phyloP scores from a whole-genome alignment of 2,113 vertebrate genomes.

The Apeltes quadracus region DNA sequence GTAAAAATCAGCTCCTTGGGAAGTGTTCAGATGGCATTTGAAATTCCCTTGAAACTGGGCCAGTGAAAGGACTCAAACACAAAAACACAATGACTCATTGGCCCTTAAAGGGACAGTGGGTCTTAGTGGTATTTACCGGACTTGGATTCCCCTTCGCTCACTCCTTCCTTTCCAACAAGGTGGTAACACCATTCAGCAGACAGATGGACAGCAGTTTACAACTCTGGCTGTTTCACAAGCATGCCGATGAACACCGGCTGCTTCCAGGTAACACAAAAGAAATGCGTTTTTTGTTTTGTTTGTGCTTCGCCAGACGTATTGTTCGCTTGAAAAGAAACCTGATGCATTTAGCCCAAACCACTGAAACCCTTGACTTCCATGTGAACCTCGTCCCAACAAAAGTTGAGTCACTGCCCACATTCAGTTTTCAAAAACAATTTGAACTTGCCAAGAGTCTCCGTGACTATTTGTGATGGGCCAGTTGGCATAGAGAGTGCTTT shows the following conservation, averaged over 20 bases:
- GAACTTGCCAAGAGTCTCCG: slow-evolving; percentile 5
- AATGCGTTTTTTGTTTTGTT: too few species aligned
- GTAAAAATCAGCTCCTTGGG: slow-evolving; percentile 2
- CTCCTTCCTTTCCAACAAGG: too few species aligned
- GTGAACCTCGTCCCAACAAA: slow-evolving; percentile 7
- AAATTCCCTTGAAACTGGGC: slow-evolving; percentile 25
- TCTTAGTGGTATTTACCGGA: neutral
- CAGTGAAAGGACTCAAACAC: slow-evolving; percentile 10
- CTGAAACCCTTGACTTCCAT: neutral
- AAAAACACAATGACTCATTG: slow-evolving; percentile 9
- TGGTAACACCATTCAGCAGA: too few species aligned
- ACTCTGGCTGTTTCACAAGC: too few species aligned
- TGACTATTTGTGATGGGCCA: slow-evolving; percentile 8
- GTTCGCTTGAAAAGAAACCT: neutral
- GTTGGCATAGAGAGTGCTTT: slow-evolving; percentile 5
- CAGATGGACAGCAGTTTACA: too few species aligned
- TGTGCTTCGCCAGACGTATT: too few species aligned
- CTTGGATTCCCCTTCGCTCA: neutral
- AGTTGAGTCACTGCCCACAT: slow-evolving; percentile 20
- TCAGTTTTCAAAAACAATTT: slow-evolving; percentile 22
- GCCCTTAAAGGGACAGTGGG: neutral
- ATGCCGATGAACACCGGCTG: too few species aligned
- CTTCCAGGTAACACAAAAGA: too few species aligned
- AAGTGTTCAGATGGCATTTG: slow-evolving; percentile 22
- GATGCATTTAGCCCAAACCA: neutral